Conservation (phyloP, 2,797 vertebrate genomes). For the Smutsia gigantea region DNA sequence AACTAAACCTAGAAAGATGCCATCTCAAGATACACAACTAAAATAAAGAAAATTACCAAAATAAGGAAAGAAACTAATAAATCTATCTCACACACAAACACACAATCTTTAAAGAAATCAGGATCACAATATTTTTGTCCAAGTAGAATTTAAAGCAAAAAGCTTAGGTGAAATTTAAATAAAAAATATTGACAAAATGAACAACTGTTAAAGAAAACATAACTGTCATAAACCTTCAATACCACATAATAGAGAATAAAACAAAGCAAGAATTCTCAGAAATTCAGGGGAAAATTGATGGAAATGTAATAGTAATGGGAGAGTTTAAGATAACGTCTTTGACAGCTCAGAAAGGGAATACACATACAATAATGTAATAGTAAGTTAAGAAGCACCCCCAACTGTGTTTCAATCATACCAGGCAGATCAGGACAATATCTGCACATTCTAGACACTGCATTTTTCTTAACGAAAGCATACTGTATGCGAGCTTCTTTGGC, state of each 20-base stretch:
- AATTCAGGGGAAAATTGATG: background rate
- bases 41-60: background rate
- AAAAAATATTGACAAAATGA: conserved; percentile 22
- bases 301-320: background rate
- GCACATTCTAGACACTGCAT: background rate
- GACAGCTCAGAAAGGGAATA: background rate
- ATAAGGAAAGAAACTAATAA: conserved; percentile 6
- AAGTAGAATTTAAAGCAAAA: conserved; percentile 41
- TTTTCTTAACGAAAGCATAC: background rate
- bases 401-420: background rate
- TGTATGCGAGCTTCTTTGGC: background rate
- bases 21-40: background rate
- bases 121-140: background rate
- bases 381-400: background rate
- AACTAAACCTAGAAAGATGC: background rate
- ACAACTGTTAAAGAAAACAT: background rate
- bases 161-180: background rate
- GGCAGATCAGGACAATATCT: background rate
- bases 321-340: background rate
- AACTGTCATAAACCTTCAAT: background rate
- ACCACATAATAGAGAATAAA: background rate
- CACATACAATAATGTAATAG: background rate
- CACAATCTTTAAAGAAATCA: background rate
- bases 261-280: background rate
- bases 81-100: background rate